Evolutionary conservation across 1,140 invertebrate species (phyloP).

Genomic region (Neelides sp.): DNA sequence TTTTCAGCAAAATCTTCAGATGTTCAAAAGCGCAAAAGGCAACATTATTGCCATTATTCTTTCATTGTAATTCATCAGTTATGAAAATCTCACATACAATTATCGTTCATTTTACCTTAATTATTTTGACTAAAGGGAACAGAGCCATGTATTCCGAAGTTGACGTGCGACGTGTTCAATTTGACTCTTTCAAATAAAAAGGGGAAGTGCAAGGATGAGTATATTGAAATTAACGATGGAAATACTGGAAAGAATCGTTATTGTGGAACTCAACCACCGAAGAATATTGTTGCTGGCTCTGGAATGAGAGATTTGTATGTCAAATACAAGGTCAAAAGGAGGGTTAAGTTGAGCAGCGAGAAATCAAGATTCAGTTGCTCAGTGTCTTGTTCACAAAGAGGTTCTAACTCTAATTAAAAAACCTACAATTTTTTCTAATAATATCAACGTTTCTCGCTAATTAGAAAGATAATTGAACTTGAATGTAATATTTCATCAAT

Average conservation of each 20-base stretch:
- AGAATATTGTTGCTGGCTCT: conserved; percentile 8
- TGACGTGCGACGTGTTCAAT: conserved; percentile 12
- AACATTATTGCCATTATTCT: background rate
- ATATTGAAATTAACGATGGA: conserved; percentile 19
- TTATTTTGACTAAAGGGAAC: no score
- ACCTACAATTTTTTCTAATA: no score
- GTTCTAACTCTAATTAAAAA: no score
- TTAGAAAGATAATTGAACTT: background rate
- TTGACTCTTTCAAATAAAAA: background rate
- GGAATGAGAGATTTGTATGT: conserved; percentile 23
- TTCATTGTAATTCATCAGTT: conserved; percentile 4
- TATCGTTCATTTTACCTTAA: background rate
- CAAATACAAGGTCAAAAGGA: background rate
- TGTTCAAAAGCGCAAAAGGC: background rate
- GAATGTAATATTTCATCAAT: background rate
- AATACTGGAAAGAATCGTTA: conserved; percentile 7
- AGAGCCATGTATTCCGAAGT: conserved; percentile 19
- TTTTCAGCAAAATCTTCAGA: background rate
- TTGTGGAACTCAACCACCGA: conserved; percentile 13
- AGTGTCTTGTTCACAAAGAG: conserved; percentile 16
- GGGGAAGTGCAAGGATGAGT: conserved; percentile 6
- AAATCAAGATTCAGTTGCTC: conserved; percentile 14
- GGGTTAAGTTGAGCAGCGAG: background rate
- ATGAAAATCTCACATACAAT: background rate
- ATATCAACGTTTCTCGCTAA: no score